phyloP scores from a whole-genome alignment of 2,797 vertebrate species.

The Sebastes diaconus region DNA sequence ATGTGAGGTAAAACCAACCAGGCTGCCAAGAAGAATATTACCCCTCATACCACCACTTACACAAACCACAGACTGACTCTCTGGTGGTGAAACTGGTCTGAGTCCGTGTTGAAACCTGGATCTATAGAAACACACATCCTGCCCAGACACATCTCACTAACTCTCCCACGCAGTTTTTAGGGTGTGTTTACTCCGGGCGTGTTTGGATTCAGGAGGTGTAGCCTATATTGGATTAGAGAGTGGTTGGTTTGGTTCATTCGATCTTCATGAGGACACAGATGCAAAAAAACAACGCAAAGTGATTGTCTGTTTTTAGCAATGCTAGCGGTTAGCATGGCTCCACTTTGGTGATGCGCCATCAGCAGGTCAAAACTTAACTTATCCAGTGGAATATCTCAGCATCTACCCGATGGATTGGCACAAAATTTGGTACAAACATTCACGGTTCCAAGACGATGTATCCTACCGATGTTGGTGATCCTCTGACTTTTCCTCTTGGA shows the following conservation, averaged over 20 bases:
- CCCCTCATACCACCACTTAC: rapidly evolving
- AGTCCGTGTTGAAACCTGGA: background rate
- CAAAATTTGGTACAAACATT: too few species aligned
- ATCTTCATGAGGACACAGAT: background rate
- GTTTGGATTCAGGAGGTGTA: background rate
- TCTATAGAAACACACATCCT: background rate
- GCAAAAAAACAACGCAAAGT: background rate
- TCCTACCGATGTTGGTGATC: too few species aligned
- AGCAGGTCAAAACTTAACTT: too few species aligned
- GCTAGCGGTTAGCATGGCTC: too few species aligned
- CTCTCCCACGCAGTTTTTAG: background rate
- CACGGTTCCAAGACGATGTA: too few species aligned
- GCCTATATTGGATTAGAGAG: background rate
- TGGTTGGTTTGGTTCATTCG: background rate
- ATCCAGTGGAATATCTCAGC: too few species aligned
- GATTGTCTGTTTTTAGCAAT: too few species aligned
- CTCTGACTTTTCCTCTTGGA: too few species aligned
- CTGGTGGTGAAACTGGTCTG: background rate
- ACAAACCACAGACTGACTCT: background rate
- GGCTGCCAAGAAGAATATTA: background rate
- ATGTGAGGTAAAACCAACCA: background rate
- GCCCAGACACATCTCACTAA: background rate
- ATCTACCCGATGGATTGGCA: rapidly evolving
- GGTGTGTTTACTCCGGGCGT: background rate
- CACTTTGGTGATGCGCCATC: too few species aligned